Evolutionary conservation across 2,888 invertebrate species (phyloP).

Genomic region (Tortrix viridana): DNA sequence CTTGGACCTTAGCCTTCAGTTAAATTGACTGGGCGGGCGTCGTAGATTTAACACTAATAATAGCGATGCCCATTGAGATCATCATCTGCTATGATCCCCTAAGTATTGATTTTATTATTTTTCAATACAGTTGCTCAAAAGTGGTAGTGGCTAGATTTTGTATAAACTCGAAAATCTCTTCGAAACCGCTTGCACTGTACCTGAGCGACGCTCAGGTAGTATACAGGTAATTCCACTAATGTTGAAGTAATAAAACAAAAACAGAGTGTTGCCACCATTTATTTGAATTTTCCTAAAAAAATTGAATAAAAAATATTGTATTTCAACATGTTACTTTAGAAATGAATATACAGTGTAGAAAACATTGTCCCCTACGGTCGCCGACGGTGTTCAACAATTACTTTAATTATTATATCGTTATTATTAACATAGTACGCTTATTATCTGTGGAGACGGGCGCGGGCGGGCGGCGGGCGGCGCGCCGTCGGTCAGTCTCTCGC

Average conservation of each 20-base stretch:
- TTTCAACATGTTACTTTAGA: conserved; percentile 82
- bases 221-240: no score
- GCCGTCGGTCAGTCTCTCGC: conserved; percentile 75
- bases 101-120: no score
- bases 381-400: conserved; percentile 51
- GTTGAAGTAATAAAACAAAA: conserved; percentile 49
- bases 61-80: no score
- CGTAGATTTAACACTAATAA: no score
- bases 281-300: conserved; percentile 83
- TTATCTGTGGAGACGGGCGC: conserved; percentile 43
- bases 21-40: no score
- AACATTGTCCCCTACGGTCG: conserved; percentile 53
- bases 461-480: conserved; percentile 44
- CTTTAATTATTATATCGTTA: conserved; percentile 54
- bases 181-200: no score
- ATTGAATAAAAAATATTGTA: conserved; percentile 85
- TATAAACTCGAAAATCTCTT: no score
- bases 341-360: conserved; percentile 81
- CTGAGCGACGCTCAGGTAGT: no score
- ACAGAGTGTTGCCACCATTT: conserved; percentile 78
- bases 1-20: no score
- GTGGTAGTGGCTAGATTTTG: no score
- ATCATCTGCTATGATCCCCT: no score
- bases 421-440: conserved; percentile 52
- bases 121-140: no score